Evolutionary conservation across 2,888 invertebrate species (phyloP).

Genomic region (Vannuccia rotundouncinata): DNA sequence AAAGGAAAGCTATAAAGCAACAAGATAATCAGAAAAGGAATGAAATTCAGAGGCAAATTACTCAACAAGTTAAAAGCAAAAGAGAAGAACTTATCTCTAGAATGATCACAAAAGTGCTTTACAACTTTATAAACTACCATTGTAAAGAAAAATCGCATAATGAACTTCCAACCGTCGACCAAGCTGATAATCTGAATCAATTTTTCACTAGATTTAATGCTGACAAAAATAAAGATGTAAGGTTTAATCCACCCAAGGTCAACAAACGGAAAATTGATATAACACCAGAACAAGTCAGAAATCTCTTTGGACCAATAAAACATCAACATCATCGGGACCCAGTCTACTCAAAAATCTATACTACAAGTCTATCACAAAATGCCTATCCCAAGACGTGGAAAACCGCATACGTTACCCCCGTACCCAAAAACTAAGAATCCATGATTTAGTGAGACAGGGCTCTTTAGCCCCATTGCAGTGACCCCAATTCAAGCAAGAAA

Average conservation of each 20-base stretch:
- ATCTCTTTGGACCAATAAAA: neutral
- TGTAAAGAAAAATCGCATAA: neutral
- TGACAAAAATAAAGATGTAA: neutral
- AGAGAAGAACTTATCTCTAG: no score
- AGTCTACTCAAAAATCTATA: neutral
- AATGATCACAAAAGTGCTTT: neutral
- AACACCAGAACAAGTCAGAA: neutral
- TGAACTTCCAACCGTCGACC: neutral
- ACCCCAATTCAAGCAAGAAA: no score
- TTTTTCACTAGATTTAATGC: neutral
- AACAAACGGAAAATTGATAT: neutral
- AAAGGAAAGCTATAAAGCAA: no score
- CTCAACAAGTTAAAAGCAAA: no score
- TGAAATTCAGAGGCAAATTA: no score
- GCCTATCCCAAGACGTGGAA: neutral
- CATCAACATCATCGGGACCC: neutral
- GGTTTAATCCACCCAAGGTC: neutral
- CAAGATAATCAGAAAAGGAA: no score
- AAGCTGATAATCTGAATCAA: neutral
- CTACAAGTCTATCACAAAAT: neutral
- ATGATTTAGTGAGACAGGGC: no score
- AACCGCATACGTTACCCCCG: neutral
- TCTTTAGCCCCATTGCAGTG: no score
- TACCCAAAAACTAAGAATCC: no score
- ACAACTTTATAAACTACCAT: neutral